phyloP scores from a whole-genome alignment of 1,140 invertebrate species.

The Matsumurasca onukii region DNA sequence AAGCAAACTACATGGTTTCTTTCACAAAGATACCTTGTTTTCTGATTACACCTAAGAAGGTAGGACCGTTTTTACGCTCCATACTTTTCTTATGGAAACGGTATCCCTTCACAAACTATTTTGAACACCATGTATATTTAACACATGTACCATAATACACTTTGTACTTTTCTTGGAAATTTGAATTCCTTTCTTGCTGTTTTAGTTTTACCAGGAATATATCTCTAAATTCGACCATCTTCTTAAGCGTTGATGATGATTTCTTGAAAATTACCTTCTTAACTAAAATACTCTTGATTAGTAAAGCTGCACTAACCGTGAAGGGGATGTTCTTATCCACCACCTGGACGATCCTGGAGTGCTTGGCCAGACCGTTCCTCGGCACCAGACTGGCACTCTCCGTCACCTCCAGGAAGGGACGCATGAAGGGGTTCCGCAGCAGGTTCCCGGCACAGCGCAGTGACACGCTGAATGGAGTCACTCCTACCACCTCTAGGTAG shows the following conservation, averaged over 20 bases:
- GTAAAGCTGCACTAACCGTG: neutral
- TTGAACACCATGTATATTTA: too few relatives aligned
- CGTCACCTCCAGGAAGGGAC: neutral
- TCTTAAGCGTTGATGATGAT: neutral
- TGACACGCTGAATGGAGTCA: neutral
- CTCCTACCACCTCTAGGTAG: conserved; percentile 1
- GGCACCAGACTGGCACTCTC: neutral
- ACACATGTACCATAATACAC: too few relatives aligned
- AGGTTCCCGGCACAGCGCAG: neutral
- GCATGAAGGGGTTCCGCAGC: neutral
- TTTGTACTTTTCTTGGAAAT: too few relatives aligned
- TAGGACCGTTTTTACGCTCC: too few relatives aligned
- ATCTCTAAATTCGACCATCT: neutral
- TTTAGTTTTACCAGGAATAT: neutral
- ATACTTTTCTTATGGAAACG: too few relatives aligned
- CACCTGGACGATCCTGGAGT: neutral
- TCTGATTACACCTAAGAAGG: too few relatives aligned
- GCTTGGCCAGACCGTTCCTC: neutral
- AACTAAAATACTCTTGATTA: neutral
- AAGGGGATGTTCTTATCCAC: neutral
- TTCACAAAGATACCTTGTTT: too few relatives aligned
- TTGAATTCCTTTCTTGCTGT: too few relatives aligned
- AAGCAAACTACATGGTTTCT: too few relatives aligned
- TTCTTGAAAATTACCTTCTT: neutral
- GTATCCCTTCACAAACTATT: too few relatives aligned